Base-by-base conservation (phyloP, 1,140 invertebrate species). In the Temnothorax nylanderi region DNA sequence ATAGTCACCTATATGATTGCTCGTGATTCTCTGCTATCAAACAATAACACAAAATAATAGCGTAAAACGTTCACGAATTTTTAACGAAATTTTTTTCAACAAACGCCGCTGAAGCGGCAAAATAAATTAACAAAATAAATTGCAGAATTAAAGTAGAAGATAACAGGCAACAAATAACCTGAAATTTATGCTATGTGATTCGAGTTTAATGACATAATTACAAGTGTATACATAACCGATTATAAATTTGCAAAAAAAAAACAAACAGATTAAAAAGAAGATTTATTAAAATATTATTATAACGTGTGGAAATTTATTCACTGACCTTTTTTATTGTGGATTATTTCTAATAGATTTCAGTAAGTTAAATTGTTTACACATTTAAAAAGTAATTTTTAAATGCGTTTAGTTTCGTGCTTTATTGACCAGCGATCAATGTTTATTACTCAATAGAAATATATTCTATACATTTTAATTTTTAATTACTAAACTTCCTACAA, bases 1-100 rank as follows among this genome's bases (percentile, higher is more conserved):
- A 69, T 26, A 69, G 32, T 32, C 32, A 54, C 13, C 44, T 13
- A 80, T 67, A 13, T 26, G 77, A 80, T 80, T 54, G 47, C n/a
- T 26, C 3, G 18, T 64, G n/a, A 69, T 67, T 69, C 2, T 32
- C 44, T 0, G 32, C 32, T 80, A 67, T 80, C 16, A 80, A 67
- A 80, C 37, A 67, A 49, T 34, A 37, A 34, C 26, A 21, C 13
- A 11, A 49, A 51, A 67, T 34, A 47, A 62, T 16, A 32, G 11
- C 10, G 8, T 34, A 7, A 26, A 80, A 69, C 11, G 16, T 49
- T 54, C n/a, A 51, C 7, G 3, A 37, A 69, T 16, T 67, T 67
- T 65, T 65, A 49, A 37, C 44, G 13, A 21, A 26, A 44, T 21
- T 21, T 26, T 75, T 58, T 58, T 58, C 16, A 54, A 56, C 18